Evolutionary conservation across 2,113 vertebrate genomes (phyloP).

Genomic region (Halcyon senegalensis): DNA sequence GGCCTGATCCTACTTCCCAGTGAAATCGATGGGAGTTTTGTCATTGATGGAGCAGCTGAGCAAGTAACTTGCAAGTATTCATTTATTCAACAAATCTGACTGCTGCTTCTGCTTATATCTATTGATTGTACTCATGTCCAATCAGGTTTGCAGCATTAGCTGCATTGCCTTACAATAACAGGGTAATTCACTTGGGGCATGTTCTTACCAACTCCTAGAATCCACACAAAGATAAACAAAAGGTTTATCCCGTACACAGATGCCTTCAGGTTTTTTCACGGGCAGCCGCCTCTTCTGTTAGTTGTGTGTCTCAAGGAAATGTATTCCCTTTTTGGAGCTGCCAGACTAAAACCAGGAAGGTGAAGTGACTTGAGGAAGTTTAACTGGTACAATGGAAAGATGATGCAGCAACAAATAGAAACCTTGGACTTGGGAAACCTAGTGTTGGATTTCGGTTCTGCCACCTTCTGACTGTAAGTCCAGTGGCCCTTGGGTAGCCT

Average conservation of each 20-base stretch:
- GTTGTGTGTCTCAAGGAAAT: not conserved
- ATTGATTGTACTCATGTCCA: slow-evolving; percentile 51
- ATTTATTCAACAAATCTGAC: slow-evolving; percentile 64
- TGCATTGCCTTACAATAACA: slow-evolving; percentile 38
- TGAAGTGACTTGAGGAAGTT: not conserved
- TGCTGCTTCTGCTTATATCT: slow-evolving; percentile 66
- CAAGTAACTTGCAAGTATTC: slow-evolving; percentile 54
- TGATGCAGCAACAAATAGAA: not conserved
- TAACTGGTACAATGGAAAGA: not conserved
- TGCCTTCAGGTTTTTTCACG: not conserved
- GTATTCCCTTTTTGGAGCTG: not conserved
- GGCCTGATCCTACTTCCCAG: slow-evolving; percentile 35
- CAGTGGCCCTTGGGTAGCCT: not conserved
- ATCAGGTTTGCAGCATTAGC: slow-evolving; percentile 45
- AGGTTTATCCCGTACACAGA: not conserved
- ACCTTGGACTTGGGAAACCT: not conserved
- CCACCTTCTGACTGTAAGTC: not conserved
- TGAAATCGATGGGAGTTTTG: slow-evolving; percentile 49
- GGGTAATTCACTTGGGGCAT: slow-evolving; percentile 39
- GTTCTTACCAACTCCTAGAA: slow-evolving; percentile 1
- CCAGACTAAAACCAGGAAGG: not conserved
- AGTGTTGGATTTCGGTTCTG: not conserved
- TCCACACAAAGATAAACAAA: not conserved
- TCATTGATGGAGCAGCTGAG: slow-evolving; percentile 63
- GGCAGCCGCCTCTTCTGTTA: not conserved